Conservation (phyloP, 2,113 vertebrate genomes). For the Macaca nemestrina region DNA sequence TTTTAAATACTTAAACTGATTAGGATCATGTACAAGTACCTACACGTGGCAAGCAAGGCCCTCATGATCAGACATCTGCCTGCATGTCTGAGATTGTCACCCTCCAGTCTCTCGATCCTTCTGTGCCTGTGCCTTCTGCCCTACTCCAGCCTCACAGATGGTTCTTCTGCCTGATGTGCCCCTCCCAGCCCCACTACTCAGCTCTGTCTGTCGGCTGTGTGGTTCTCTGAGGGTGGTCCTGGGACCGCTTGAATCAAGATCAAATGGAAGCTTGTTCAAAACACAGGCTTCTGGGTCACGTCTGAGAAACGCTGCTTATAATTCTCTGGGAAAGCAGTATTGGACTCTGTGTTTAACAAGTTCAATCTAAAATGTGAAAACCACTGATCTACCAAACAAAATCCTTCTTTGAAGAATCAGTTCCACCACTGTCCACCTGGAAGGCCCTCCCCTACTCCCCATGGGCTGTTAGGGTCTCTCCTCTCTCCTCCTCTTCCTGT, state of each 20-base stretch:
- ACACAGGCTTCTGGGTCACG: slow-evolving; percentile 46
- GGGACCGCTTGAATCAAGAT: slow-evolving; percentile 11
- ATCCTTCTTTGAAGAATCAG: not conserved
- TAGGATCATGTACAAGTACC: not conserved
- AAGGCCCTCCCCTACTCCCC: not conserved
- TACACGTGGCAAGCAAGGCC: not conserved
- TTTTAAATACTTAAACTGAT: not conserved
- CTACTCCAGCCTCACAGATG: not conserved
- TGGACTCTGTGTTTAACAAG: slow-evolving; percentile 16
- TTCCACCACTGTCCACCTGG: not conserved
- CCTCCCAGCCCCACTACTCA: not conserved
- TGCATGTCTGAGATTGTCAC: not conserved
- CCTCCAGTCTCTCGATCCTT: not conserved
- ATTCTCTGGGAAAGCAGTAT: not conserved
- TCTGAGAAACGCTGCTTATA: not conserved
- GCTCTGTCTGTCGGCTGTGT: not conserved
- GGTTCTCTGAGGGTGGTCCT: not conserved
- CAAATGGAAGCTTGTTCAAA: not conserved
- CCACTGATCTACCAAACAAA: not conserved
- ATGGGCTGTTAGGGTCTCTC: not conserved
- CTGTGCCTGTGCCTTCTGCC: not conserved
- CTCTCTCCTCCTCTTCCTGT: not conserved
- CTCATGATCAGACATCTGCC: not conserved
- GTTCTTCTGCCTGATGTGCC: not conserved
- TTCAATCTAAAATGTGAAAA: not conserved